These are phyloP conservation scores for Halichoerus grypus DNA, from an alignment of 2,113 vertebrate species.

Conservation along the genomic window DNA sequence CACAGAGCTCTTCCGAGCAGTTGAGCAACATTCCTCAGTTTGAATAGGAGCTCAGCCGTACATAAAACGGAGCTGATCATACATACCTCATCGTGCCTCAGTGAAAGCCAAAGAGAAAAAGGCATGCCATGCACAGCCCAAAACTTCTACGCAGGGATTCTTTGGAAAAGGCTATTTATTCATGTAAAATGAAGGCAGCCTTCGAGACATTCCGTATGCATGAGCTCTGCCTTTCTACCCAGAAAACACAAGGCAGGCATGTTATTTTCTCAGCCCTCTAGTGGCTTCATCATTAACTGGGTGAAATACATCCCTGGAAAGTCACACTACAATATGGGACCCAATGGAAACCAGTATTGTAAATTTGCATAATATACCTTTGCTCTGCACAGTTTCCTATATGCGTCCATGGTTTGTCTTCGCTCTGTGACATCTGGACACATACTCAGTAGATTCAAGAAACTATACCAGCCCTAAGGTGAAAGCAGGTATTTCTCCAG, in stretches of 20 bases:
- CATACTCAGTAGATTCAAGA: not conserved
- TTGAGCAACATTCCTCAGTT: not conserved
- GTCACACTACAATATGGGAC: fast-evolving
- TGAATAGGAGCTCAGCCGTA: not conserved
- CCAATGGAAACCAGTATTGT: fast-evolving
- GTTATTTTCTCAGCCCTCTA: not conserved
- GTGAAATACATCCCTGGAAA: fast-evolving
- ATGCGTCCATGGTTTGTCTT: fast-evolving
- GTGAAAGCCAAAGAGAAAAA: not conserved
- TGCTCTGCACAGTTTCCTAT: not conserved
- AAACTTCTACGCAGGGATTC: fast-evolving
- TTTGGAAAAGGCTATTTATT: not conserved
- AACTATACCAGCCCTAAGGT: not conserved
- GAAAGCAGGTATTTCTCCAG: no score
- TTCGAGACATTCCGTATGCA: fast-evolving
- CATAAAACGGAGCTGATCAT: no score
- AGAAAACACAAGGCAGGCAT: not conserved
- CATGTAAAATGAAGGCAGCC: not conserved
- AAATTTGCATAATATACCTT: fast-evolving
- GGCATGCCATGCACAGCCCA: fast-evolving
- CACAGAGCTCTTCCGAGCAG: no score
- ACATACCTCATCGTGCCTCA: fast-evolving
- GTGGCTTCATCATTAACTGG: not conserved
- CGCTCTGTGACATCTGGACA: not conserved
- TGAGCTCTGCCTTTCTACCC: no score